Conservation (phyloP, 2,797 vertebrate species). For the Taenioides sp. region DNA sequence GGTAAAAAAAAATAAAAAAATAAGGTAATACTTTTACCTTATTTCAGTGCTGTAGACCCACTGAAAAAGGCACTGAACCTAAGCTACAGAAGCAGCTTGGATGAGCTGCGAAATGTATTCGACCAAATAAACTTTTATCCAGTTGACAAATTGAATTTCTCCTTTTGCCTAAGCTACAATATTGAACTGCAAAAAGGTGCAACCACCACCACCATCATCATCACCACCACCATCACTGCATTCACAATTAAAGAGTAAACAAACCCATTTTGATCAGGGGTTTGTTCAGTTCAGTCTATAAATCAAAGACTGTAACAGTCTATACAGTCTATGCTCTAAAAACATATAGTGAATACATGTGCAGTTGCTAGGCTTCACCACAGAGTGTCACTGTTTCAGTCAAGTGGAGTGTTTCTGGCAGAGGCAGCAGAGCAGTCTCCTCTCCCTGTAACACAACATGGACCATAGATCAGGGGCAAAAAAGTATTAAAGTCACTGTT, state of each 20-base stretch:
- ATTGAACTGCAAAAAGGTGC: constrained; percentile 23
- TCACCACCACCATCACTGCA: neutral
- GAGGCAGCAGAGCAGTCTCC: constrained; percentile 19
- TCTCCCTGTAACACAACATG: constrained; percentile 46
- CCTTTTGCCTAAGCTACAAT: constrained; percentile 22
- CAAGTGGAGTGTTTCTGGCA: constrained; percentile 50
- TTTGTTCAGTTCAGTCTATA: neutral
- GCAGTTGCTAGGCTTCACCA: constrained; percentile 65
- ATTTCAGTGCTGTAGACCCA: constrained; percentile 4
- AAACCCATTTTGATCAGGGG: constrained; percentile 18
- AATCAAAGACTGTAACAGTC: neutral
- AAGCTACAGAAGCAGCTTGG: too few relatives aligned
- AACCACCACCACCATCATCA: neutral
- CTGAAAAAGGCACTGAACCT: constrained; percentile 57
- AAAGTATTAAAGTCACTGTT: neutral
- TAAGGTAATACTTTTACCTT: neutral
- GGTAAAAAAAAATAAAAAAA: neutral
- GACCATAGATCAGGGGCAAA: too few relatives aligned
- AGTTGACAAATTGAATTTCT: too few relatives aligned
- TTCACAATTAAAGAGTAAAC: constrained; percentile 8
- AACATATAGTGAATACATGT: neutral
- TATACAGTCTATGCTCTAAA: neutral
- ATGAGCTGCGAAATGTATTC: too few relatives aligned
- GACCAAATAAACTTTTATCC: too few relatives aligned
- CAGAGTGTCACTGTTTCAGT: constrained; percentile 64